Evolutionary conservation across 2,113 vertebrate genomes (phyloP).

Genomic region (Hyla sarda): DNA sequence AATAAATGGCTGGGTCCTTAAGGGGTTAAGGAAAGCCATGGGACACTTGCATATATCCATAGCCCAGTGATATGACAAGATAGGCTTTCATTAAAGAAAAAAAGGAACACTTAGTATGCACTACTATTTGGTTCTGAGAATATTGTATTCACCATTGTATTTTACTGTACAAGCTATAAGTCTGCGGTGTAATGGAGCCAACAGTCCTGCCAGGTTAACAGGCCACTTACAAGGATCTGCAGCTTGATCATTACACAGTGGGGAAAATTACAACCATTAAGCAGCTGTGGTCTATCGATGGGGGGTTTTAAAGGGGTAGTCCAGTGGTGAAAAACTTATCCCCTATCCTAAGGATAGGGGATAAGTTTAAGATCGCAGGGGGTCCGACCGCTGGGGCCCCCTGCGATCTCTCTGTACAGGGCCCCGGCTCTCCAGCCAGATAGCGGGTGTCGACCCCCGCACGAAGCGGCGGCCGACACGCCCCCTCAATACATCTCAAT

Average conservation of each 20-base stretch:
- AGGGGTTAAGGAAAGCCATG: neutral
- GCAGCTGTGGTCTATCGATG: neutral
- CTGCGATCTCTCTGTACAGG: no score
- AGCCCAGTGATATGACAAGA: neutral
- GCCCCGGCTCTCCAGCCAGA: no score
- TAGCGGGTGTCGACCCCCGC: no score
- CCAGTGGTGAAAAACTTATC: no score
- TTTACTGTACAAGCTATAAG: no score
- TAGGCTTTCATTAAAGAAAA: neutral
- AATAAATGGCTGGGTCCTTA: no score
- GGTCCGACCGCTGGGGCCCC: no score
- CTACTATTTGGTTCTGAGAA: neutral
- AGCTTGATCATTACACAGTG: constrained; percentile 18
- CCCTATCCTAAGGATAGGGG: no score
- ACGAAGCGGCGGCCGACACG: no score
- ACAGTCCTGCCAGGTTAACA: neutral
- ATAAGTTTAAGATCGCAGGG: no score
- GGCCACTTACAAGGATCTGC: neutral
- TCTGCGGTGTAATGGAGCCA: neutral
- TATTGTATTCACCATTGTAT: neutral
- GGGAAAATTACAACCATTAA: neutral
- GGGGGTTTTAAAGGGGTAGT: no score
- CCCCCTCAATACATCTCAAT: no score
- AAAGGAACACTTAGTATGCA: neutral
- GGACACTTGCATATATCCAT: neutral